Evolutionary conservation across 2,888 invertebrate species (phyloP).

Genomic region (Thymelicus acteon): DNA sequence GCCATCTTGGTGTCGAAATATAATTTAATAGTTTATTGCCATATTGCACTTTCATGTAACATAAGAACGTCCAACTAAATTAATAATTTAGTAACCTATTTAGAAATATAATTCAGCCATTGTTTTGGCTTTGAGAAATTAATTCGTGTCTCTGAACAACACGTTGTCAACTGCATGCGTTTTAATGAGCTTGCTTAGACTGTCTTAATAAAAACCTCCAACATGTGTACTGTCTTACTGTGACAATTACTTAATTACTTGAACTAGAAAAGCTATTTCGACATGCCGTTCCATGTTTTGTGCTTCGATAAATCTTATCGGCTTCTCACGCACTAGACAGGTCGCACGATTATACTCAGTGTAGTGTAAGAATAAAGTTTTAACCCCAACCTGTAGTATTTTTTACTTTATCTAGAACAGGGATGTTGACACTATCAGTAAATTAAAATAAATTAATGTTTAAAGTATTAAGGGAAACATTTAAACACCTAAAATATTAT

Average conservation of each 20-base stretch:
- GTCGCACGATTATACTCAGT: conserved; percentile 26
- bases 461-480: no score
- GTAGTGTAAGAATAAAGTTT: conserved; percentile 12
- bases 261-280: conserved; percentile 31
- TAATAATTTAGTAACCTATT: no score
- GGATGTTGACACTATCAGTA: no score
- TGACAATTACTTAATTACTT: conserved; percentile 31
- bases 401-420: conserved; percentile 34
- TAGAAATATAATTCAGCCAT: not conserved
- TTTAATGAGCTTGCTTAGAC: not conserved
- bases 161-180: not conserved
- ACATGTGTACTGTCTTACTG: conserved; percentile 16
- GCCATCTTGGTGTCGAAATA: not conserved
- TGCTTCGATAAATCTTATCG: conserved; percentile 46
- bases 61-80: not conserved
- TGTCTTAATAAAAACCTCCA: conserved; percentile 4
- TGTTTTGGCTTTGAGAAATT: not conserved
- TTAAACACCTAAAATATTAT: no score
- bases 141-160: not conserved
- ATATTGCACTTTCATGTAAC: not conserved
- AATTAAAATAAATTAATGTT: no score
- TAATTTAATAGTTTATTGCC: not conserved
- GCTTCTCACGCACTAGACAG: conserved; percentile 52
- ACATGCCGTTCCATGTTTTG: conserved; percentile 23
- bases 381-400: conserved; percentile 22